These are phyloP conservation scores for Lottia gigantea DNA, from an alignment of 2,888 invertebrate species.

Conservation along the genomic window DNA sequence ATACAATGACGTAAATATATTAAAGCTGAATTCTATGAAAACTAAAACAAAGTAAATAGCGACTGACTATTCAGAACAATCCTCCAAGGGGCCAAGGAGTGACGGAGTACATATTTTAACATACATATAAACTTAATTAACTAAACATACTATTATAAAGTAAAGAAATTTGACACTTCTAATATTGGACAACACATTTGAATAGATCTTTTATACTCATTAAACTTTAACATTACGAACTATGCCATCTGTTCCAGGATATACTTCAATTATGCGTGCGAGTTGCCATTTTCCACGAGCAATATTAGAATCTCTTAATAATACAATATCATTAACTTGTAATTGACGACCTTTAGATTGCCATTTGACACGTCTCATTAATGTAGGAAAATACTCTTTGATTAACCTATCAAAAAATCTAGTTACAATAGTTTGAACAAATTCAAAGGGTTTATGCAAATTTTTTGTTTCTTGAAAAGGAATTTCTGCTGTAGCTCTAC, in stretches of 20 bases:
- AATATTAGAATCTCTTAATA: not conserved
- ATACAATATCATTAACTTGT: slow-evolving; percentile 19
- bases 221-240: slow-evolving; percentile 13
- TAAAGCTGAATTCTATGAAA: too few relatives aligned
- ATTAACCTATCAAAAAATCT: slow-evolving; percentile 17
- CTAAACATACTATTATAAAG: too few relatives aligned
- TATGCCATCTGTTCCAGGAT: slow-evolving; percentile 15
- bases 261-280: slow-evolving; percentile 15
- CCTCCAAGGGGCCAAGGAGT: too few relatives aligned
- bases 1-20: too few relatives aligned
- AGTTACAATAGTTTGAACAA: slow-evolving; percentile 19
- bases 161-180: not conserved
- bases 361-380: slow-evolving; percentile 21
- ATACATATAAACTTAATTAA: too few relatives aligned
- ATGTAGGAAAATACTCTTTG: slow-evolving; percentile 21
- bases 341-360: slow-evolving; percentile 13
- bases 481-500: slow-evolving; percentile 16
- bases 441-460: slow-evolving; percentile 18
- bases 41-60: too few relatives aligned
- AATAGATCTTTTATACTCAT: not conserved
- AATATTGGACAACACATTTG: slow-evolving; percentile 8
- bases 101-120: too few relatives aligned
- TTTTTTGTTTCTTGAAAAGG: slow-evolving; percentile 15
- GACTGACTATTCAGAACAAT: too few relatives aligned
- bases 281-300: slow-evolving; percentile 18